A percentile compares a stretch with the other conserved stretches of the same genome.
phyloP scores from a whole-genome alignment of 2,113 vertebrate genomes.

The Trogon melanurus region DNA sequence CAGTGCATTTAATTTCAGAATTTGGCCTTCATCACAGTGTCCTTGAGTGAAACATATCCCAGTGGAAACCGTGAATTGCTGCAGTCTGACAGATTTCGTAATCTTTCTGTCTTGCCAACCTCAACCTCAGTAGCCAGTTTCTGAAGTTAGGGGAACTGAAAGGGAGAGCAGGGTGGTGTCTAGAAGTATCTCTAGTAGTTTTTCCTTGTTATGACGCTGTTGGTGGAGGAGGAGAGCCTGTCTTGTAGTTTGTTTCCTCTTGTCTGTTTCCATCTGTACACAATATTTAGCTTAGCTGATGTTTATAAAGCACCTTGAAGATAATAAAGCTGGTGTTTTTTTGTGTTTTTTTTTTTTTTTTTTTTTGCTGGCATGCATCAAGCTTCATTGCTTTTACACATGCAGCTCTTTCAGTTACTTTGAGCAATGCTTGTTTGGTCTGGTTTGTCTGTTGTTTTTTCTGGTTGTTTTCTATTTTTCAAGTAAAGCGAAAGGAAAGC shows the following conservation, averaged over 20 bases:
- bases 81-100: not conserved
- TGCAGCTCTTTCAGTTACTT: accelerated
- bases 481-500: not conserved
- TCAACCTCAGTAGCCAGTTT: not conserved
- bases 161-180: not conserved
- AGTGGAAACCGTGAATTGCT: not conserved
- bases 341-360: not conserved
- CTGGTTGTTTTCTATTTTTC: not conserved
- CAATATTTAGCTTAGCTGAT: not conserved
- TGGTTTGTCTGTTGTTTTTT: not conserved
- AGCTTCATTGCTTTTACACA: not conserved
- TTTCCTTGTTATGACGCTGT: not conserved
- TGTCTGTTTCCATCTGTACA: not conserved
- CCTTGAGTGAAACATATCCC: not conserved
- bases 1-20: not conserved
- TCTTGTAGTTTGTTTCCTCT: not conserved
- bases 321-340: not conserved
- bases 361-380: not conserved
- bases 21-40: not conserved
- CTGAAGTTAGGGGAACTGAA: not conserved
- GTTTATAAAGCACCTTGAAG: not conserved
- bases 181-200: not conserved
- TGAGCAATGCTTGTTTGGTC: not conserved
- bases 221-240: not conserved
- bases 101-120: not conserved